Conservation (phyloP, 2,113 vertebrate species). For the Nematolebias whitei region DNA sequence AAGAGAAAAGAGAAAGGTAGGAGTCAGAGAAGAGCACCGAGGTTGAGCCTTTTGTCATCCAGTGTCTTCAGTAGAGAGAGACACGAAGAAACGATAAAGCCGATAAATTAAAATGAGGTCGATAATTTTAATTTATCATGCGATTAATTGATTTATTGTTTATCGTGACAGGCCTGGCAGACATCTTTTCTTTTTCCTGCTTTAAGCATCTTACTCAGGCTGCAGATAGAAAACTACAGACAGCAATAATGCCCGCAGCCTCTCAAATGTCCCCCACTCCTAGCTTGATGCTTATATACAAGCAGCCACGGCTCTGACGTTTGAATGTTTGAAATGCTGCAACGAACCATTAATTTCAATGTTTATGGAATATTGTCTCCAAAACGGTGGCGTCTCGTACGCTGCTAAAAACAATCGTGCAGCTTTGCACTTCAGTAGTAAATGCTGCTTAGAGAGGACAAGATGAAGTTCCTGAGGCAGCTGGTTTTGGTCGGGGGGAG, state of each 20-base stretch:
- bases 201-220: constrained; percentile 48
- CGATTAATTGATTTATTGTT: no score
- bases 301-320: not conserved
- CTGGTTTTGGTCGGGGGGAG: no score
- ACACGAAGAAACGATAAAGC: no score
- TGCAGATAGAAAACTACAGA: constrained; percentile 58
- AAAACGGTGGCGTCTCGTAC: not conserved
- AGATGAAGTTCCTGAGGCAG: no score
- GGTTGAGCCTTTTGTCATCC: no score
- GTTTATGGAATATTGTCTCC: not conserved
- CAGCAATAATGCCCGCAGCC: constrained; percentile 30
- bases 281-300: not conserved
- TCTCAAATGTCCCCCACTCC: constrained; percentile 15
- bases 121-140: no score
- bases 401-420: not conserved
- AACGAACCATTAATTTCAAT: no score
- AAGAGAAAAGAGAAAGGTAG: no score
- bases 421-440: not conserved
- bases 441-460: not conserved
- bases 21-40: no score
- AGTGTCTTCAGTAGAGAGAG: no score
- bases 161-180: no score
- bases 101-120: no score
- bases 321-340: not conserved
- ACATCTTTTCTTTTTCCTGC: constrained; percentile 39